These are phyloP conservation scores for Furcula furcula DNA, from an alignment of 2,888 invertebrate species.

Conservation along the genomic window DNA sequence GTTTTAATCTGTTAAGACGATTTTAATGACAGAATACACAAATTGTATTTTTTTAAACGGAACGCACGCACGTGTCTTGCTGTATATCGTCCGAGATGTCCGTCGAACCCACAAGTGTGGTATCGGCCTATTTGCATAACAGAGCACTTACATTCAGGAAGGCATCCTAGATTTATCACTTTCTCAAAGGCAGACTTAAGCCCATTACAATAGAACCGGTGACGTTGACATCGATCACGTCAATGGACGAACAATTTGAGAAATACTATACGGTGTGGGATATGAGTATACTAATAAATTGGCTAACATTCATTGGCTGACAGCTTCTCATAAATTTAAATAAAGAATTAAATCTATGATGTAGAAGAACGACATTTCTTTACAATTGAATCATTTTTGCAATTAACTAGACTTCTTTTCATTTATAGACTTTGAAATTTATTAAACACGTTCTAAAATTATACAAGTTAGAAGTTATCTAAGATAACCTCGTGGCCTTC, in stretches of 20 bases:
- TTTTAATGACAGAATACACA: not conserved
- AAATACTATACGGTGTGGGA: constrained; percentile 40
- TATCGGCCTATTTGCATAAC: constrained; percentile 24
- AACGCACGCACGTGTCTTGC: not conserved
- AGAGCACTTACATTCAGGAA: constrained; percentile 45
- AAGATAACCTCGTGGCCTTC: constrained; percentile 9
- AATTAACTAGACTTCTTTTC: no score
- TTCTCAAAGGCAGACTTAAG: constrained; percentile 56
- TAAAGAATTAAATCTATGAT: no score
- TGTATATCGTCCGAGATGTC: constrained; percentile 6
- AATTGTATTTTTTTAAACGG: constrained; percentile 4
- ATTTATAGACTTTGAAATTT: no score
- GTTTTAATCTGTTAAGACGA: not conserved
- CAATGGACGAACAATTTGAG: constrained; percentile 57
- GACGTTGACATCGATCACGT: constrained; percentile 54
- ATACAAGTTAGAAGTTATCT: constrained; percentile 6
- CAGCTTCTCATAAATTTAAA: no score
- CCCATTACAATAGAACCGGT: constrained; percentile 46
- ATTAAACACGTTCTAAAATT: constrained; percentile 11
- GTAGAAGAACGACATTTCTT: no score
- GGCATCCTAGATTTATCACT: constrained; percentile 51
- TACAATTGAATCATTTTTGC: no score
- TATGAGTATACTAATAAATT: no score
- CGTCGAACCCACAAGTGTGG: constrained; percentile 6
- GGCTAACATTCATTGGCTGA: no score